Conservation (phyloP, 2,113 vertebrate genomes). For the Indicator indicator region DNA sequence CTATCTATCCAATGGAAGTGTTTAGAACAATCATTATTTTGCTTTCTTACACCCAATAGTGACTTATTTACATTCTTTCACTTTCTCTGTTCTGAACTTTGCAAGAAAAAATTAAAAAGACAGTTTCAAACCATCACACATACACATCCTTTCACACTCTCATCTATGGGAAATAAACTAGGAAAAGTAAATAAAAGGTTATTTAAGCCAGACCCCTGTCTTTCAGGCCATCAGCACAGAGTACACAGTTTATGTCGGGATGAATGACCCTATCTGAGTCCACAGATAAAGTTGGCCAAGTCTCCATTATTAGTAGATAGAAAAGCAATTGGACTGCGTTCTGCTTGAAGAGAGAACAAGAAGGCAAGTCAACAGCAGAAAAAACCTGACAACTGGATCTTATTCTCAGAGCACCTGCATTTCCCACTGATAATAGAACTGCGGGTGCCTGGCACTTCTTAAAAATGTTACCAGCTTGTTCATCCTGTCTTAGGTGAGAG, state of each 20-base stretch:
- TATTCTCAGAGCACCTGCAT: constrained; percentile 42
- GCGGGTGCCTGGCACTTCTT: constrained; percentile 22
- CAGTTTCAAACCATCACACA: too few relatives aligned
- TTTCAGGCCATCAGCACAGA: neutral
- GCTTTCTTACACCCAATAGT: too few relatives aligned
- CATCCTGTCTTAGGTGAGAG: constrained; percentile 9
- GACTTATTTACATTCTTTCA: too few relatives aligned
- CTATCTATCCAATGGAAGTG: too few relatives aligned
- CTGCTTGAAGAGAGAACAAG: neutral
- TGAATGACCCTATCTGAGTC: neutral
- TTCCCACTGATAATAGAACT: constrained; percentile 11
- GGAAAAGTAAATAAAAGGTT: neutral
- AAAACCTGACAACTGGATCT: neutral
- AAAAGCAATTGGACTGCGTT: neutral
- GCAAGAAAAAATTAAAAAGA: too few relatives aligned
- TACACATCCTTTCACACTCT: neutral
- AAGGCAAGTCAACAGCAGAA: neutral
- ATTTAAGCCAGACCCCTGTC: neutral
- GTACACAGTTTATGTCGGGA: neutral
- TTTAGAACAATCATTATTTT: too few relatives aligned
- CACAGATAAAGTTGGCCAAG: neutral
- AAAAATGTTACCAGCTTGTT: constrained; percentile 32
- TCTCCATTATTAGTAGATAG: neutral
- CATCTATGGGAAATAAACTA: neutral
- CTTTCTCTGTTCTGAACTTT: too few relatives aligned